Evolutionary conservation across 2,888 invertebrate species (phyloP).

Genomic region (Cosmia pyralina): DNA sequence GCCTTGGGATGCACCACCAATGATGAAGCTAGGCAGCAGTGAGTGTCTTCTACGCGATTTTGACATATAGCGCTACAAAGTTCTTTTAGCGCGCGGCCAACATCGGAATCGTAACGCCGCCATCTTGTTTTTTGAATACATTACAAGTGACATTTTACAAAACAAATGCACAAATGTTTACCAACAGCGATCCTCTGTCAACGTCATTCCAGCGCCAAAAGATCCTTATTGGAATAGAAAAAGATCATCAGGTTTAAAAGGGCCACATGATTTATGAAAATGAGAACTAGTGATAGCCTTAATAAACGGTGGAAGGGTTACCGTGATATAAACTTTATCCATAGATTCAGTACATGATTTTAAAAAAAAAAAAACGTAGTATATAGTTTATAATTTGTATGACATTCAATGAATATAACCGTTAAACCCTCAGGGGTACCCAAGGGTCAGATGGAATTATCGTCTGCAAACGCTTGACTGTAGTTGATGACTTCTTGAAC

Average conservation of each 20-base stretch:
- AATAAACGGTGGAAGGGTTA: too few relatives aligned
- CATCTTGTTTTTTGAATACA: background rate
- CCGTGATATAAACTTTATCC: too few relatives aligned
- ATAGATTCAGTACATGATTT: too few relatives aligned
- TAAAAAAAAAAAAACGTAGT: too few relatives aligned
- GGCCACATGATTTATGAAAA: background rate
- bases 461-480: background rate
- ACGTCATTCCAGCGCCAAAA: background rate
- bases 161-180: background rate
- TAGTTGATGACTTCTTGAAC: too few relatives aligned
- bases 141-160: background rate
- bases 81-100: background rate
- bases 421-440: too few relatives aligned
- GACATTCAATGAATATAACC: too few relatives aligned
- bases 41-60: conserved; percentile 56
- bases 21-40: conserved; percentile 77
- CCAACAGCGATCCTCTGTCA: background rate
- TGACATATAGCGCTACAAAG: background rate
- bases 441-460: background rate
- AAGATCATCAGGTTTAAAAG: too few relatives aligned
- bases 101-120: background rate
- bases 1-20: conserved; percentile 88
- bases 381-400: too few relatives aligned
- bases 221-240: too few relatives aligned
- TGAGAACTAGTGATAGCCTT: too few relatives aligned